Evolutionary conservation across 2,888 invertebrate species (phyloP), one percentile per base, ranked within the genome.

Genomic region (Diaprepes abbreviatus): DNA sequence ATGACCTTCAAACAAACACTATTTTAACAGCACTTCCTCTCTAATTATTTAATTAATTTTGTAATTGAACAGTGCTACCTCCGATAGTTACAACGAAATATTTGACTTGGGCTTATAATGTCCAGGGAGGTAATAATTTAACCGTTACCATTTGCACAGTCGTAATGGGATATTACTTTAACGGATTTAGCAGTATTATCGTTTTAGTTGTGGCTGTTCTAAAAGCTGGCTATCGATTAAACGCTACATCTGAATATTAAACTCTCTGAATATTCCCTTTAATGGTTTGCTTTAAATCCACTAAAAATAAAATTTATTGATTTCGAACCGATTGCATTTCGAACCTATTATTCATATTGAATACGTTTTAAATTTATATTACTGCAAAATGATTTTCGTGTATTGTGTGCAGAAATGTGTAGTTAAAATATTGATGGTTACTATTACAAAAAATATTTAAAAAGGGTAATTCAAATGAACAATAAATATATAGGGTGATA

Each of bases 281-380:
- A 57, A 28, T 21, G 57, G 36, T 36, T 57, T 57, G 57, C 57
- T 57, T 57, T 57, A 57, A 40, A 33, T 57, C 57, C 40, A 57
- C 57, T 57, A 57, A 57, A 57, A 57, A 57, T 57, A 57, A 57
- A 57, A 38, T 57, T 38, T 57, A 57, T 57, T 57, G 38, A 57
- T 57, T 57, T 40, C 14, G 12, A 36, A 38, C 36, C 38, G 36
- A 55, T 55, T 55, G 57, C 40, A 57, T 40, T 57, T 40, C 21
- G 16, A 21, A 57, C 21, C 14, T 57, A 40, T 57, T 57, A 57
- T 57, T 57, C 40, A 12, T 24, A 57, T 16, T 57, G 16, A 57
- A 57, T 57, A 57, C 40, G 40, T 57, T 45, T 45, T 21, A 45
- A 45, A 45, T 45, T 21, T 45, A 45, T 45, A 45, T 19, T 45